Percentiles rank a stretch among this genome's conserved stretches.
Evolutionary conservation across 2,797 vertebrate genomes (phyloP).

Genomic region (Tachyglossus aculeatus): DNA sequence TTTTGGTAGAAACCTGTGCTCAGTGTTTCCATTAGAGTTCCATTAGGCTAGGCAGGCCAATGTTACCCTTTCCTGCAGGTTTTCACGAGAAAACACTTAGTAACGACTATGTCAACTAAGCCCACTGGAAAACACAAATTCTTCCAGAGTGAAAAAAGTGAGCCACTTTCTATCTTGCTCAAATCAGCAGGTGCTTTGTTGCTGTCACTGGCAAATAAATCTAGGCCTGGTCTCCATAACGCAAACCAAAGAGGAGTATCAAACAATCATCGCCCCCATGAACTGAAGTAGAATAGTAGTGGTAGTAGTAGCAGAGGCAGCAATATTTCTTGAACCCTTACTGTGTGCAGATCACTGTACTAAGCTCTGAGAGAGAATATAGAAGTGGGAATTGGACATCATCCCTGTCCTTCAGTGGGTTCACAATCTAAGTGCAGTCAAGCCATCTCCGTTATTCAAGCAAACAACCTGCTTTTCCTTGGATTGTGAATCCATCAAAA

Average conservation of each 20-base stretch:
- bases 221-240: background rate
- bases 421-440: too few species aligned
- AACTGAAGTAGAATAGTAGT: too few species aligned
- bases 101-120: slow-evolving; percentile 14
- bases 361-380: too few species aligned
- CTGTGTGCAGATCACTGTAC: too few species aligned
- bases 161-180: slow-evolving; percentile 16
- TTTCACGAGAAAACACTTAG: slow-evolving; percentile 29
- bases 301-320: too few species aligned
- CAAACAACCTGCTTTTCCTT: too few species aligned
- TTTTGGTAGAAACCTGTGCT: slow-evolving; percentile 9
- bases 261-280: too few species aligned
- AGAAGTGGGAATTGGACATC: too few species aligned
- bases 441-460: too few species aligned
- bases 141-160: slow-evolving; percentile 18
- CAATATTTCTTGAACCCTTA: too few species aligned
- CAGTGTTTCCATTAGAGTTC: slow-evolving; percentile 9
- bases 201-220: background rate
- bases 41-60: slow-evolving; percentile 32
- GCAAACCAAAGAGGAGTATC: background rate
- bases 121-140: slow-evolving; percentile 11
- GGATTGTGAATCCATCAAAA: too few species aligned
- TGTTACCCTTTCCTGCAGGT: slow-evolving; percentile 5
- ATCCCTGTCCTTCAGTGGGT: too few species aligned
- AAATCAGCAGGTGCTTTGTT: slow-evolving; percentile 11